Evolutionary conservation across 2,888 invertebrate genomes (phyloP).

Genomic region (Cyclophora punctaria): DNA sequence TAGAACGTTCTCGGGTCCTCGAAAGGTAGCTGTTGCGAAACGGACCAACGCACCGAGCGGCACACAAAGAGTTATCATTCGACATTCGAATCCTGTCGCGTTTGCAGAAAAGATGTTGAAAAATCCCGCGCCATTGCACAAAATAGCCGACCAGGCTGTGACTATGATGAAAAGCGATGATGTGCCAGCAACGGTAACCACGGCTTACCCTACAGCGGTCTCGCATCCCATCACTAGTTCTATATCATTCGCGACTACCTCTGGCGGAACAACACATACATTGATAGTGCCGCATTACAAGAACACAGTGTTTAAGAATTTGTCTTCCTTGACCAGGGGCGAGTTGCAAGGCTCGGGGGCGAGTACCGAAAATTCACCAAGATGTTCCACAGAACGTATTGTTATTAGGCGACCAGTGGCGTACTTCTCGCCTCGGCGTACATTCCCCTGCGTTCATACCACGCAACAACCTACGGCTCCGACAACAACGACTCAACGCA

Average conservation of each 20-base stretch:
- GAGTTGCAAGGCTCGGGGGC: neutral
- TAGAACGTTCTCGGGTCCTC: neutral
- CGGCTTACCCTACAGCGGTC: neutral
- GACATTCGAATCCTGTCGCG: neutral
- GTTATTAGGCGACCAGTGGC: slow-evolving; percentile 11
- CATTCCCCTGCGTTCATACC: neutral
- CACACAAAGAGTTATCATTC: neutral
- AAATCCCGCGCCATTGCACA: slow-evolving; percentile 4
- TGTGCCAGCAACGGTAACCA: neutral
- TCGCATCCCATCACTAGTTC: slow-evolving; percentile 5
- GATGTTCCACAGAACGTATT: slow-evolving; percentile 4
- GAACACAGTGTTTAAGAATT: slow-evolving; percentile 12
- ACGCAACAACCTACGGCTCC: neutral
- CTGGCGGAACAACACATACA: neutral
- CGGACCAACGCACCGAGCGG: neutral
- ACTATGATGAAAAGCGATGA: neutral
- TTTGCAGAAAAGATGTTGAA: slow-evolving; percentile 1
- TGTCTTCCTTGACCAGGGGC: slow-evolving; percentile 6
- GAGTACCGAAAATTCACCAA: neutral
- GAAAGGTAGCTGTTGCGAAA: neutral
- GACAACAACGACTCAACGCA: slow-evolving; percentile 2
- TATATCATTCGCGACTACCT: slow-evolving; percentile 3
- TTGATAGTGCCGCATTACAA: slow-evolving; percentile 15
- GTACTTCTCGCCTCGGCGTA: slow-evolving; percentile 8
- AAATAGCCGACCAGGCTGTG: slow-evolving; percentile 5